Evolutionary conservation across 2,888 invertebrate species (phyloP), one percentile per base, ranked within the genome.

Genomic region (Agrochola macilenta): DNA sequence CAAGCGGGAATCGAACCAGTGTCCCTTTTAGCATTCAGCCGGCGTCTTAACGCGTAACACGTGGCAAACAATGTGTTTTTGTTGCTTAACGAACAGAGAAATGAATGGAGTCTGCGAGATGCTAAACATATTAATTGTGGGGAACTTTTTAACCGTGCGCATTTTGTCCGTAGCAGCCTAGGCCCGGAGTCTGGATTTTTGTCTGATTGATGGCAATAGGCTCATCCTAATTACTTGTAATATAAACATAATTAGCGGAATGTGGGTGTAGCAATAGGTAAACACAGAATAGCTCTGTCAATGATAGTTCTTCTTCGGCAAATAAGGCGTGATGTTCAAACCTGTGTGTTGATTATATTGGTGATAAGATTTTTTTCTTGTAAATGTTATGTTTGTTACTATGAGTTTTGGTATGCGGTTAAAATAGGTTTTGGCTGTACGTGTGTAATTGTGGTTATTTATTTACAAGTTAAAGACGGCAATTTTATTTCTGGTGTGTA

Each of bases 51-150:
- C 92, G 92, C 93, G 88, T 90, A 94, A 96, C 96, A 96, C 96
- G 96, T 96, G 96, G 93, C 95, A 92, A 94, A 96, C 96, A 96
- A 95, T 96, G 91, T 94, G 95, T 96, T 96, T 96, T 95, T 95
- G 95, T 96, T 93, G 90, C 90, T 90, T 76, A 78, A 75, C 49
- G 92, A 83, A 94, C 91, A 93, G 81, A 54, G 88, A 26, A 57
- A 70, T 60, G 61, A 23, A 78, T 93, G 83, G 94, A 95, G 93
- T 82, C 61, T 60, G 26, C 54, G 2, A 30, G 60, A 30, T 58
- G 54, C 43, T 69, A 52, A 58, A 74, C 26, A 58, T 43, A 30
- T 30, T 5, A 26, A 26, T 46, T 43, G 17, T 26, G 26, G 12
- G 30, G 14, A 3, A 14, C 23, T 30, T 73, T 30, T 26, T 23